Base-by-base conservation (phyloP, 2,888 invertebrate genomes). In the Cyclophora punctaria region DNA sequence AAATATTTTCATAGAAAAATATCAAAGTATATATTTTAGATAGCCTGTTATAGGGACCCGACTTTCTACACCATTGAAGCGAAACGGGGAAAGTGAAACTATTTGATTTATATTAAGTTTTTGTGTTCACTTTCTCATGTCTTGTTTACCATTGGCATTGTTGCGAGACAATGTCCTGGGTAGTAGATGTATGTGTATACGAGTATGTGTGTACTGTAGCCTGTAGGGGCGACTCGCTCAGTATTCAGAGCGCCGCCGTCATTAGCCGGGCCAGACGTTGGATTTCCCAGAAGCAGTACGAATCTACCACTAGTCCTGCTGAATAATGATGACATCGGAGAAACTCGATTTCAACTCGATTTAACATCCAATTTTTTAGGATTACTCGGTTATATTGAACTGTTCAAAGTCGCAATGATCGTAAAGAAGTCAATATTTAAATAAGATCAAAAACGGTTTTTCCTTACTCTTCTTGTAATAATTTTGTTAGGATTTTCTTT, bases 181-280 rank as follows among this genome's bases (percentile, higher is more conserved):
- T 57, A 50, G 47, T 52, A 50, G 51, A 52, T 59, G 62, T 61
- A 60, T 62, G 49, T 20, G 20, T 20, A 20, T 20, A 20, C 20
- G 20, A 20, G 20, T 20, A 20, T 20, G 20, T 20, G 20, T 20
- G 20, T 20, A 20, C 20, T 20, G 20, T 20, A 20, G 20, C 20
- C 20, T 20, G 20, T 20, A 20, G 20, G 20, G 20, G 20, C 60
- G 55, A 58, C 60, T 63, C 75, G 72, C 63, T 86, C 81, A 75
- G 81, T 83, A 86, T 87, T 85, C 87, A 73, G 74, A 67, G 67
- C 82, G 71, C 78, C 74, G 62, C 60, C 72, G 71, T 85, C 84
- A 88, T 87, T 86, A 87, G 79, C 71, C 75, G 75, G 67, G 71
- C 78, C 76, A 82, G 84, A 81, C 85, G 76, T 73, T 69, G 74